These are phyloP conservation scores for Labeo catla DNA, from an alignment of 2,113 vertebrate genomes.

Conservation along the genomic window DNA sequence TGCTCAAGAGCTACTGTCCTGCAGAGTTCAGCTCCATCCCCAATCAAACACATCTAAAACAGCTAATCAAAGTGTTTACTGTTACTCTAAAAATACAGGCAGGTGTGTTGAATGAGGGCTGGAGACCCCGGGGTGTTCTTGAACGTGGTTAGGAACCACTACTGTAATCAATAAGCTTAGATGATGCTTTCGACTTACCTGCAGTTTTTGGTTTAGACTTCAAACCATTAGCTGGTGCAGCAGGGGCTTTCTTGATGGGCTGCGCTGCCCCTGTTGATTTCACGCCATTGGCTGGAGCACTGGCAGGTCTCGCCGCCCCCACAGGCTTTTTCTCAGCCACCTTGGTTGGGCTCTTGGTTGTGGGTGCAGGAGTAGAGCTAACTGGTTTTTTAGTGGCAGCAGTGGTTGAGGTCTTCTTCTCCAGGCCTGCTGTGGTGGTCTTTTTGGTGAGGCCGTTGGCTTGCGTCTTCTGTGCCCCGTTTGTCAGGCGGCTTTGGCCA, in stretches of 20 bases:
- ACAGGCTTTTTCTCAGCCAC: conserved; percentile 71
- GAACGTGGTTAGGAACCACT: no score
- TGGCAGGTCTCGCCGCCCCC: conserved; percentile 38
- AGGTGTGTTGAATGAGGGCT: not conserved
- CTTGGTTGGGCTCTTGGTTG: conserved; percentile 65
- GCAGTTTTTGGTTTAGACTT: conserved; percentile 72
- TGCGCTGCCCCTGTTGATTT: conserved; percentile 60
- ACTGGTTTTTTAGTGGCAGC: conserved; percentile 65
- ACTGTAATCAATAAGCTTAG: not conserved
- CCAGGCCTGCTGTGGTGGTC: conserved; percentile 43
- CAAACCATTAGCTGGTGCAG: conserved; percentile 61
- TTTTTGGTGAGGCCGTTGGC: conserved; percentile 71
- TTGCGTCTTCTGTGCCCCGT: conserved; percentile 71
- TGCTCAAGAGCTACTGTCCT: no score
- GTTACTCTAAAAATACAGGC: not conserved
- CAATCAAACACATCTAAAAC: not conserved
- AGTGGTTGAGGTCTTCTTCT: conserved; percentile 68
- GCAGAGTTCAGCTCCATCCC: no score
- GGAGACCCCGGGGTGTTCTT: not conserved
- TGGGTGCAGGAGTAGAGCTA: not conserved
- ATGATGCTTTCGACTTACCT: conserved; percentile 62
- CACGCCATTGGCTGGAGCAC: conserved; percentile 49
- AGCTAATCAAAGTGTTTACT: not conserved
- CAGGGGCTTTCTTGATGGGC: conserved; percentile 66
- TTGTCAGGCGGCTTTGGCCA: conserved; percentile 68